A percentile compares a stretch with the other conserved stretches of the same genome.
These are phyloP conservation scores for Bostrychus sinensis DNA, from an alignment of 2,113 vertebrate species.

Conservation along the genomic window DNA sequence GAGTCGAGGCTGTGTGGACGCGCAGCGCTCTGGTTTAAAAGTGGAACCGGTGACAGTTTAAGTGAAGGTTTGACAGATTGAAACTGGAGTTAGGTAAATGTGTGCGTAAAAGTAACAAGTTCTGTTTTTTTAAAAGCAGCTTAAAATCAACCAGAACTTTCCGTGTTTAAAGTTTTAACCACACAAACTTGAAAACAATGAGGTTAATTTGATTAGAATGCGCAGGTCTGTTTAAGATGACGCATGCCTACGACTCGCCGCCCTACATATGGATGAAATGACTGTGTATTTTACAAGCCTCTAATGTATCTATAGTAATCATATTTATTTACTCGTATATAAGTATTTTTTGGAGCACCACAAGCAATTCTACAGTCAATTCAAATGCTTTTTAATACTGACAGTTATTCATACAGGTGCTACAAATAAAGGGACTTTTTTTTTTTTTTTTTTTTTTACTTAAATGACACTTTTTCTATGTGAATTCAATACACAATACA, in stretches of 20 bases:
- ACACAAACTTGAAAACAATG: background rate
- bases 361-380: too few relatives aligned
- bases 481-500: background rate
- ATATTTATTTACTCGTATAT: too few relatives aligned
- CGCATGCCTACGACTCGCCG: too few relatives aligned
- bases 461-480: too few relatives aligned
- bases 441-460: too few relatives aligned
- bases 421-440: too few relatives aligned
- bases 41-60: background rate
- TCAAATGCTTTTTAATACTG: too few relatives aligned
- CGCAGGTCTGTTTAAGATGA: background rate
- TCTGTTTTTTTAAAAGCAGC: background rate
- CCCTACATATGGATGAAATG: too few relatives aligned
- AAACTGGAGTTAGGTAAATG: background rate
- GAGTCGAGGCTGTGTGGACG: background rate
- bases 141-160: background rate
- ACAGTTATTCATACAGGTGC: too few relatives aligned
- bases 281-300: too few relatives aligned
- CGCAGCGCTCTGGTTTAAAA: background rate
- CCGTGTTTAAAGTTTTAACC: background rate
- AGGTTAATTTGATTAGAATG: background rate
- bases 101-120: background rate
- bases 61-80: background rate
- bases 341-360: too few relatives aligned
- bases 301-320: too few relatives aligned